phyloP scores from a whole-genome alignment of 2,113 vertebrate species.

The Trinectes maculatus region DNA sequence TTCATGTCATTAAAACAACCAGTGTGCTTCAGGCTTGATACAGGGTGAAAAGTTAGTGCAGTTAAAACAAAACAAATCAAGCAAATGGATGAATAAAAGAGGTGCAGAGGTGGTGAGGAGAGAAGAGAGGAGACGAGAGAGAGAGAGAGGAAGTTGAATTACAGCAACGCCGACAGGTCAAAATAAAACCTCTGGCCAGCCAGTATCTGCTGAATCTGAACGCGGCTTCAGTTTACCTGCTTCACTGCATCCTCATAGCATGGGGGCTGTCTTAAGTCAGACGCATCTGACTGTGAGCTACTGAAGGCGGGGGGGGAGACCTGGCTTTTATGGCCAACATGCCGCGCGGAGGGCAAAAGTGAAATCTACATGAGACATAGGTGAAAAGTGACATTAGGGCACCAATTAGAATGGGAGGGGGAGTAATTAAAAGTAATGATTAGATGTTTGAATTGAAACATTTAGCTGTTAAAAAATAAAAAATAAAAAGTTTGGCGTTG shows the following conservation, averaged over 20 bases:
- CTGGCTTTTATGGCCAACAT: slow-evolving; percentile 88
- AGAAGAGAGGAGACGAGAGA: slow-evolving; percentile 6
- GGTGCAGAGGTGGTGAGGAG: slow-evolving; percentile 29
- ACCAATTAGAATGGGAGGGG: slow-evolving; percentile 28
- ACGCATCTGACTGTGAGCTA: slow-evolving; percentile 87
- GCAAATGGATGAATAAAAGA: slow-evolving; percentile 44
- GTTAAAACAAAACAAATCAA: no score
- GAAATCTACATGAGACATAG: slow-evolving; percentile 87
- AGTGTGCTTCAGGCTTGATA: slow-evolving; percentile 10
- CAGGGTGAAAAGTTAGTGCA: slow-evolving; percentile 39
- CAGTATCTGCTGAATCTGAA: slow-evolving; percentile 41
- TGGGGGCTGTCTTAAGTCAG: slow-evolving; percentile 91
- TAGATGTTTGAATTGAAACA: slow-evolving; percentile 1
- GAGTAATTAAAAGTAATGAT: slow-evolving; percentile 20
- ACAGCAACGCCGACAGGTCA: slow-evolving; percentile 48
- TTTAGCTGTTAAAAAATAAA: background rate
- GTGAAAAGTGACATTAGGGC: slow-evolving; percentile 70
- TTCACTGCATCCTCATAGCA: slow-evolving; percentile 96
- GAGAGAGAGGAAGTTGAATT: slow-evolving; percentile 30
- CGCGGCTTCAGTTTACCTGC: slow-evolving; percentile 85
- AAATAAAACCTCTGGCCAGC: slow-evolving; percentile 53
- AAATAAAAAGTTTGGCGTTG: slow-evolving; percentile 56
- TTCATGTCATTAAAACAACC: background rate
- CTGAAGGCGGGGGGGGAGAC: slow-evolving; percentile 86
- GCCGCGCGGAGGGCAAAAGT: slow-evolving; percentile 83